These are phyloP conservation scores for Raphicerus campestris DNA, from an alignment of 2,113 vertebrate genomes.

Conservation along the genomic window DNA sequence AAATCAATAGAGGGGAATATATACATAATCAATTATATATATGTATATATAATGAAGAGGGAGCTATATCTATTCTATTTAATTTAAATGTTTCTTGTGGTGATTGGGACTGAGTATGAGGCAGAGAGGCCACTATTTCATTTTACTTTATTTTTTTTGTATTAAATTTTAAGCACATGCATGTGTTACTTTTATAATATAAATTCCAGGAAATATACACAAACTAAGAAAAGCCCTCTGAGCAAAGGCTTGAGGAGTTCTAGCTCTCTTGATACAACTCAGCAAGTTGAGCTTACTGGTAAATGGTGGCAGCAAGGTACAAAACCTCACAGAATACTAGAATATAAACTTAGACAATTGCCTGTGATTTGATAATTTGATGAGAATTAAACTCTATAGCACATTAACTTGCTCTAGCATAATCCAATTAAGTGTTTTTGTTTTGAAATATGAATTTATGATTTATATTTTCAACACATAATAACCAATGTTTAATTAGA, in stretches of 20 bases:
- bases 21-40: neutral
- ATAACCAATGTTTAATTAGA: constrained; percentile 50
- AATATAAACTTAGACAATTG: neutral
- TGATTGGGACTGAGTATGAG: neutral
- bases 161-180: neutral
- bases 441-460: constrained; percentile 38
- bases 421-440: constrained; percentile 41
- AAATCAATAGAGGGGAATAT: neutral
- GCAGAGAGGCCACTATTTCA: neutral
- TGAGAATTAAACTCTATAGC: constrained; percentile 52
- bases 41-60: neutral
- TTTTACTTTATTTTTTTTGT: neutral
- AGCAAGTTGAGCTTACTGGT: neutral
- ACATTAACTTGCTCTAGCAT: constrained; percentile 60
- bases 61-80: neutral
- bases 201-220: neutral
- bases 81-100: neutral
- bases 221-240: neutral
- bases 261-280: neutral
- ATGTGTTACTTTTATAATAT: neutral
- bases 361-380: constrained; percentile 53
- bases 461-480: constrained; percentile 34
- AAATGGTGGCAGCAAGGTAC: neutral
- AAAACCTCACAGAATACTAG: neutral
- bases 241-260: neutral